Evolutionary conservation across 2,797 vertebrate species (phyloP), one percentile per base, ranked within the genome.

Genomic region (Clarias fuscus): DNA sequence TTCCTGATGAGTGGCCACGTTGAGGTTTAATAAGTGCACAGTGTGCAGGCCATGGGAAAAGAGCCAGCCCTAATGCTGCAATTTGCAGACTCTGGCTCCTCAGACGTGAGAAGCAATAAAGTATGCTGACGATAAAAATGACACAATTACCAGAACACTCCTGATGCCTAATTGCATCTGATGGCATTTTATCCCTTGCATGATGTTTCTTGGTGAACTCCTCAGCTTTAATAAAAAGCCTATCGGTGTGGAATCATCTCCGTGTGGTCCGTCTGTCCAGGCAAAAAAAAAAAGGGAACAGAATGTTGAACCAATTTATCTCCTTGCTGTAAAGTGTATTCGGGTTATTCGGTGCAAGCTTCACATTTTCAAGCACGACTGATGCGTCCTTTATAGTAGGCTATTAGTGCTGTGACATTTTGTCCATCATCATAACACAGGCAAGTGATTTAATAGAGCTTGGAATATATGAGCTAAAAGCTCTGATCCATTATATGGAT

Each of bases 1-100:
- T 86, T 86, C 71, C 86, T 86, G 78, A 53, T 71, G 87, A 89
- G 87, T 87, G 89, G 80, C 87, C 84, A 43, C 81, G 87, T 84
- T 90, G 90, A 79, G 77, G 86, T 90, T 91, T 91, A 91, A 91
- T 92, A 92, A 90, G 89, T 89, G 81, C 88, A 86, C 82, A 76
- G 86, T 87, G 85, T 88, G 87, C 86, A 88, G 83, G 84, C 86
- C 84, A 43, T 68, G 81, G 86, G 88, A 89, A 75, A 78, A 82
- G 85, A 89, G 84, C 87, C 81, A 56, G 77, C 64, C 87, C 73
- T 90, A 90, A 90, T 88, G 89, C 90, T 82, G 83, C 89, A 91
- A 88, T 92, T 90, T 91, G 88, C 89, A 89, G 88, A 89, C 87
- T 86, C 85, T 70, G 84, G 88, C 86, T 87, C 79, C 91, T 89